Base-by-base conservation (phyloP, 2,888 invertebrate species). In the Apotomis turbidana region DNA sequence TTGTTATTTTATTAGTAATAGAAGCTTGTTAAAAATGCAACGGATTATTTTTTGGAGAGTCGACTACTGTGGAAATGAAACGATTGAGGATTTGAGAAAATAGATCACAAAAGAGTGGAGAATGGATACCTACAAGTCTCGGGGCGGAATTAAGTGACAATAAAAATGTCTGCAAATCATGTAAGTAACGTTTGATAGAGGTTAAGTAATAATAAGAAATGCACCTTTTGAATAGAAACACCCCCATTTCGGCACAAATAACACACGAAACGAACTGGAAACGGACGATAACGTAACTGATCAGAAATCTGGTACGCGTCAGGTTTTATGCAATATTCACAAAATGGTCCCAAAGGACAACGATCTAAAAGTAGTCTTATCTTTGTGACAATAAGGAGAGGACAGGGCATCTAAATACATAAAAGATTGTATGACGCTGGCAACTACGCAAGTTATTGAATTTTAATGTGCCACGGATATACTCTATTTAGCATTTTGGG, bases 381-480 rank as follows among this genome's bases (percentile, higher is more conserved):
- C 71, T n/a, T 71, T 57, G 68, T 60, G 66, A 71, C 57, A 74
- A 81, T 81, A 88, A 84, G 82, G 78, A 58, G 5, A 41, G 6
- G 73, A 75, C 74, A 72, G 76, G 76, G 76, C 72, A 77, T 79
- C 85, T 75, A 82, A 82, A 91, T 91, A 87, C 89, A 91, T 91
- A 83, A 90, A 85, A 89, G 86, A 91, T 91, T 55, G 71, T 78
- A 79, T 90, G 89, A 90, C 89, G 90, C 77, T 75, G 76, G 81
- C 79, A 77, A 78, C 81, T 79, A 87, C 88, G 86, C 83, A 87
- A 86, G 84, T 84, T 82, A 87, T 85, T 87, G 90, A 87, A 91
- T 90, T 88, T 89, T 85, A 90, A 91, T 84, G 83, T 77, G 80
- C 46, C 41, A 41, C 41, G 41, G 41, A 41, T 41, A 41, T 27